Evolutionary conservation across 2,888 invertebrate genomes (phyloP), one percentile per base, ranked within the genome.

Genomic region (Tetragonula carbonaria): DNA sequence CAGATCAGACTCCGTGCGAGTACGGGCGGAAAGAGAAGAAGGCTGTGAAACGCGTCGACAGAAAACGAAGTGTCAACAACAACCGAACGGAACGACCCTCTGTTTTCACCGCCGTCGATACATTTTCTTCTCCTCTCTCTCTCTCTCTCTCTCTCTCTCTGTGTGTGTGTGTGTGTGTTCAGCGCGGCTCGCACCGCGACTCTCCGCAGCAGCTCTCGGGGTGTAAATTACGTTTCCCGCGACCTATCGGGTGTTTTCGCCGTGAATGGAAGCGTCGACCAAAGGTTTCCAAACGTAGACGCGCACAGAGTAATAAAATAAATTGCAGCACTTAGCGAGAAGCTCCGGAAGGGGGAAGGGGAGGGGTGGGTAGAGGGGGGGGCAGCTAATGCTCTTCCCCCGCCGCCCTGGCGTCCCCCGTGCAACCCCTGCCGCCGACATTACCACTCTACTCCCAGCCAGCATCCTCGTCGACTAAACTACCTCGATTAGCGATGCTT

Each of bases 291-390:
- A 68, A 78, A 84, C 80, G 86, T 68, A 74, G 80, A 75, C 59
- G 86, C 62, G 50, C 82, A 82, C 78, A 86, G 87, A 88, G 89
- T 91, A 91, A 91, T 91, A 88, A 93, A 92, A 92, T 92, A 92
- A 92, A 93, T 93, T 91, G 90, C 90, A 87, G 91, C 89, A 91
- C 90, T 92, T 91, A 89, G 91, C 87, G 87, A 28, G 55, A 78
- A 59, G 70, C 73, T 50, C 18, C 75, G 76, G 78, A 82, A 71
- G 82, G 75, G 76, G 82, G 73, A 81, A 74, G 79, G 82, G 70
- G 82, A 73, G 79, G 84, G 71, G 82, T 73, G 0, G 45, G 38
- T 23, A 23, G 23, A 23, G 1, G 76, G 84, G 71, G 82, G 70
- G 82, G 75, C 81, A 45, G 75, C 81, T 82, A 55, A 65, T 51